Conservation (phyloP, 2,797 vertebrate species). For the Rhinoraja longicauda region DNA sequence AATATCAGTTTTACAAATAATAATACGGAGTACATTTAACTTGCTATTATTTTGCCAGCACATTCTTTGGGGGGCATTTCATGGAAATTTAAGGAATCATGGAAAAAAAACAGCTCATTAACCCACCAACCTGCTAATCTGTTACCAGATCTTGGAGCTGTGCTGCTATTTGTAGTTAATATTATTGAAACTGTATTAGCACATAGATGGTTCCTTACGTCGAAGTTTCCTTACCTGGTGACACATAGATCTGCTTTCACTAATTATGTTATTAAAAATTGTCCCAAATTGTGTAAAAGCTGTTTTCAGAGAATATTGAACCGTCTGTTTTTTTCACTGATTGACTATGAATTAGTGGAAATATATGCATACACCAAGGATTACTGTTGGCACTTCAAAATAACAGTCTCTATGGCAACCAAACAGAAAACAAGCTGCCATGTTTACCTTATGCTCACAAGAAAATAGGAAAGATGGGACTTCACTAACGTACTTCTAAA, state of each 20-base stretch:
- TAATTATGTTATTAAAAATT: neutral
- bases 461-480: neutral
- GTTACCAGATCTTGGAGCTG: neutral
- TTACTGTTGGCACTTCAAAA: constrained; percentile 9
- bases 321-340: neutral
- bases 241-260: neutral
- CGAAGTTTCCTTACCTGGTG: neutral
- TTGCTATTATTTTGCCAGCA: constrained; percentile 3
- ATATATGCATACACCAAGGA: constrained; percentile 13
- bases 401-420: constrained; percentile 25
- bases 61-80: neutral
- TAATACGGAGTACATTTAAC: neutral
- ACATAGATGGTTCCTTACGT: neutral
- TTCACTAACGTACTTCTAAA: neutral
- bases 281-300: neutral
- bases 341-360: neutral
- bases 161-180: neutral
- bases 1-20: neutral
- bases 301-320: neutral
- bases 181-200: neutral
- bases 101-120: neutral
- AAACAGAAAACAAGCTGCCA: neutral
- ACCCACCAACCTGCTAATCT: neutral
- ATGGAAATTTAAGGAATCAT: neutral
- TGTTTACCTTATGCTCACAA: neutral